Base-by-base conservation (phyloP, 2,888 invertebrate genomes). In the Temnothorax unifasciatus region DNA sequence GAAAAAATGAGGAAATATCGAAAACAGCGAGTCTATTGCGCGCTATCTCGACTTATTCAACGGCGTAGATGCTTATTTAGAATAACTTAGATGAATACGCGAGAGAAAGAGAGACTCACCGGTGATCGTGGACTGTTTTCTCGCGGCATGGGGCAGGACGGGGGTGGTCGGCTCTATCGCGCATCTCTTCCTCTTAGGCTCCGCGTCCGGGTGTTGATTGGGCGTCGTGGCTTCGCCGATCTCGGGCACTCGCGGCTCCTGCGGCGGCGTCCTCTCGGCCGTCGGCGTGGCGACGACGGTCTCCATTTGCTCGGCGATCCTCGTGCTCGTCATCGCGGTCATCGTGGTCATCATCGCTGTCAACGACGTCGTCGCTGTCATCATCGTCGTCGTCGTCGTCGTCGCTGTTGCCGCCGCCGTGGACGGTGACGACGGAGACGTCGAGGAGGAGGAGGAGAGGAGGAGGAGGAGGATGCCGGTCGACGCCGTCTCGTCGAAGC, bases 91-190 rank as follows among this genome's bases (percentile, higher is more conserved):
- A 74, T 13, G 15, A 34, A 34, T 34, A 57, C 2, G 0, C 34
- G 11, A 50, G 9, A 41, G 4, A 0, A 11, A 25, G 18, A 61
- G 18, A 44, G 11, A 57, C 87, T 90, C 73, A 90, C 90, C 90
- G 86, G 95, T 94, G 79, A 95, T 94, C 73, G 93, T 86, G 13
- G 93, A 88, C 85, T 94, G 94, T 88, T 94, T 94, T 85, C 93
- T 93, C 63, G 92, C 85, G 74, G 90, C 77, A 6, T 88, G 34
- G 29, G 87, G 64, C 29, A 91, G 85, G 54, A 93, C 88, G 47
- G 94, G 94, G 38, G 94, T 94, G 52, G 93, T 93, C 18, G 93
- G 92, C 85, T 92, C 92, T 59, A 89, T 87, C 81, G 85, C 82
- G 81, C 88, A 90, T 69, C 86, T 73, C 59, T 89, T 86, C 74